phyloP scores from a whole-genome alignment of 2,888 invertebrate genomes.

The Melanophora roralis region DNA sequence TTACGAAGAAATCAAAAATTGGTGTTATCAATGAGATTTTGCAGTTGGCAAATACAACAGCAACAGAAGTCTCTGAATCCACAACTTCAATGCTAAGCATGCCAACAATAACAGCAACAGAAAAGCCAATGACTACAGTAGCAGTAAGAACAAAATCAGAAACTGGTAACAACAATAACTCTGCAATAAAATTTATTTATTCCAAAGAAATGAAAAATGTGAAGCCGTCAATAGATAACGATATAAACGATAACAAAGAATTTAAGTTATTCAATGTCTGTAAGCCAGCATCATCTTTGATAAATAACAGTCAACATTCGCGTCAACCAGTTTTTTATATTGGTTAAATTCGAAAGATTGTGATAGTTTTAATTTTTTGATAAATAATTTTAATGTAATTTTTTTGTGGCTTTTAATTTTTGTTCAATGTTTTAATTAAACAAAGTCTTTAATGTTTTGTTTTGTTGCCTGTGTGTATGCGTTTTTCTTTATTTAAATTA shows the following conservation, averaged over 20 bases:
- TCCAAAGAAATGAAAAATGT: neutral
- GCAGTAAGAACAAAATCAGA: neutral
- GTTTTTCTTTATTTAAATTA: neutral
- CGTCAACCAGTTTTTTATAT: slow-evolving; percentile 59
- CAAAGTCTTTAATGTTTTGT: neutral
- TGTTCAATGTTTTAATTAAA: neutral
- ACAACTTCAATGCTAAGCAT: neutral
- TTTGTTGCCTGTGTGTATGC: no score
- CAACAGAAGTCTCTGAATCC: neutral
- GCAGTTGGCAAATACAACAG: slow-evolving; percentile 33
- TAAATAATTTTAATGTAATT: no score
- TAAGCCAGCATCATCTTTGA: neutral
- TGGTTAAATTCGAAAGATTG: slow-evolving; percentile 31
- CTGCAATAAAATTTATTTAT: neutral
- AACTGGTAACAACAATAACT: neutral
- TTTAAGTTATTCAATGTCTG: slow-evolving; percentile 9
- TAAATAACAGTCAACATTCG: neutral
- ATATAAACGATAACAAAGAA: neutral
- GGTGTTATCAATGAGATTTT: slow-evolving; percentile 56
- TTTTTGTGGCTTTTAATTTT: neutral
- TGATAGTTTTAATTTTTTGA: neutral
- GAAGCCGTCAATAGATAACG: slow-evolving; percentile 18
- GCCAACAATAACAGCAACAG: neutral
- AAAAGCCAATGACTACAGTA: no score
- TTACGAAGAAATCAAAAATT: slow-evolving; percentile 15